Evolutionary conservation across 2,797 vertebrate species (phyloP), one percentile per base, ranked within the genome.

Genomic region (Kryptolebias ocellatus): DNA sequence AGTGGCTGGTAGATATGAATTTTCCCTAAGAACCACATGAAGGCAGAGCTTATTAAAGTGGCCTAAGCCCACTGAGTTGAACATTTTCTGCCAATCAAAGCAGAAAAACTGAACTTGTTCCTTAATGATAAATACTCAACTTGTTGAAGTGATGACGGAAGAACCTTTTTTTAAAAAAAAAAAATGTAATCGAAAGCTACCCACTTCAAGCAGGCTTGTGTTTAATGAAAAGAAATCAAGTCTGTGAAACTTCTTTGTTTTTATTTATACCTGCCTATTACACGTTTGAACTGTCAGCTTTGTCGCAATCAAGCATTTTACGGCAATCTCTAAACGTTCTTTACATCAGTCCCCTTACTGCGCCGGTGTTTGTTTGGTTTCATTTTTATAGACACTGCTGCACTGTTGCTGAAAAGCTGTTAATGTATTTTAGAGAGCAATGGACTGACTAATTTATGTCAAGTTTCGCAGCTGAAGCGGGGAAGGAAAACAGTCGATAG

Each of bases 401-500:
- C 78, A 72, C 65, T 46, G 61, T 77, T 68, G 64, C 77, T 69
- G 81, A 75, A 84, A 86, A 83, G 78, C 85, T 72, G 77, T 89
- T 83, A 78, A 85, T 80, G 70, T 67, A 60, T 87, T 79, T 87
- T 76, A 81, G 75, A 81, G 71, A 74, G 74, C 57, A 69, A 53
- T 57, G 69, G 68, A 67, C 76, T 76, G 62, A 83, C 88, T 90
- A 85, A 90, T 92, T 92, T 88, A 90, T 89, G 88, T 92, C 79
- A 80, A 85, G 81, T 86, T 86, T 90, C 82, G 85, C 70, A 74
- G 86, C 83, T 67, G 64, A 86, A 81, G 85, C 77, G n/a, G 42
- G 76, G 76, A 87, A 86, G 73, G 72, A 90, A 91, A 90, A 80
- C 87, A 83, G 90, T 94, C 90, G 67, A 92, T 93, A 86, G 67